These are phyloP conservation scores for Tinamus guttatus DNA, from an alignment of 2,113 vertebrate species.

Conservation along the genomic window DNA sequence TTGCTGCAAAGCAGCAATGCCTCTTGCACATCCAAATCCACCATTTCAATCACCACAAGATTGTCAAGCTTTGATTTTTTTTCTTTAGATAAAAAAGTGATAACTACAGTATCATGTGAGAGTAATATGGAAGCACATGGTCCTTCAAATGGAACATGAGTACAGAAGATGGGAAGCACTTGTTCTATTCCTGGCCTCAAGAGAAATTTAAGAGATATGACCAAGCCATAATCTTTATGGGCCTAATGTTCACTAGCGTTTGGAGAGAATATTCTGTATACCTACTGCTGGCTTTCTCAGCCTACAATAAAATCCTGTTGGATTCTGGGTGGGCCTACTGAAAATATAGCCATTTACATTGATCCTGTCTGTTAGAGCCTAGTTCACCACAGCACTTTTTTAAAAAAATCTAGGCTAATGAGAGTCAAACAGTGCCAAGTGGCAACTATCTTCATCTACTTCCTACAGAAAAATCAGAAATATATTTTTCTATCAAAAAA, in stretches of 20 bases:
- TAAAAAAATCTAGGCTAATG: not conserved
- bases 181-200: not conserved
- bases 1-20: not conserved
- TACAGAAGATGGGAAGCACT: not conserved
- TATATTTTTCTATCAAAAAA: not conserved
- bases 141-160: not conserved
- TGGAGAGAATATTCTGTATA: not conserved
- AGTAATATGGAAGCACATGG: not conserved
- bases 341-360: not conserved
- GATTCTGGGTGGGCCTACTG: not conserved
- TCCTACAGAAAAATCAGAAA: not conserved
- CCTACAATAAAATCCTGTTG: not conserved
- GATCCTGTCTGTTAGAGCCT: not conserved
- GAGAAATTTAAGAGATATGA: not conserved
- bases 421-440: not conserved
- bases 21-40: accelerated
- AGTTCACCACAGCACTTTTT: not conserved
- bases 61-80: not conserved
- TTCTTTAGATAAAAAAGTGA: not conserved
- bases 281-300: not conserved
- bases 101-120: not conserved
- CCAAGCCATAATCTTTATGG: not conserved
- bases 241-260: not conserved
- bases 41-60: not conserved
- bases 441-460: not conserved